phyloP scores from a whole-genome alignment of 2,888 invertebrate species.

The Drosophila falleni region DNA sequence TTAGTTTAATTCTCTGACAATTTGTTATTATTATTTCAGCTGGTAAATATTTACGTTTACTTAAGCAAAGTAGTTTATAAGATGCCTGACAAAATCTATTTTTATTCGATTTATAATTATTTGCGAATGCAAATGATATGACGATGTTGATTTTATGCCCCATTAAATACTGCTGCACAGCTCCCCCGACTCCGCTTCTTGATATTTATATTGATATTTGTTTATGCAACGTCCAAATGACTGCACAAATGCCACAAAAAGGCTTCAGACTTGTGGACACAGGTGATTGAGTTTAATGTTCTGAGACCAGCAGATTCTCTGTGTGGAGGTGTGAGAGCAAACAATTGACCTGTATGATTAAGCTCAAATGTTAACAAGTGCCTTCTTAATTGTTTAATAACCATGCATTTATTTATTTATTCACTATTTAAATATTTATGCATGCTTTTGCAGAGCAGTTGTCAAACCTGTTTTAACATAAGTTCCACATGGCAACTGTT shows the following conservation, averaged over 20 bases:
- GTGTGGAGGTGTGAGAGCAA: not conserved
- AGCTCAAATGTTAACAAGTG: not conserved
- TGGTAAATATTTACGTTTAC: constrained; percentile 20
- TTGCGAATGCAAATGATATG: constrained; percentile 33
- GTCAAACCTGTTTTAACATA: constrained; percentile 34
- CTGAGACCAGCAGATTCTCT: not conserved
- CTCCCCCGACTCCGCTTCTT: not conserved
- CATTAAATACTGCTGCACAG: constrained; percentile 41
- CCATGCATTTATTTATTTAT: not conserved
- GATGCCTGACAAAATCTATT: constrained; percentile 21
- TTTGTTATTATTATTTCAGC: constrained; percentile 17
- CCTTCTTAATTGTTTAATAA: constrained; percentile 17
- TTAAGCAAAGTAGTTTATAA: constrained; percentile 12
- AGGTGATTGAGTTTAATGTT: not conserved
- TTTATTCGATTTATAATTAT: constrained; percentile 27
- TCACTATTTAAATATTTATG: not conserved
- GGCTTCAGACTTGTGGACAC: not conserved
- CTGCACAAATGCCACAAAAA: constrained; percentile 6
- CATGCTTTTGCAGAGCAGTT: not conserved
- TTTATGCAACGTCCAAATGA: constrained; percentile 1
- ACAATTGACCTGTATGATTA: constrained; percentile 3
- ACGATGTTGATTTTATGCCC: constrained; percentile 42
- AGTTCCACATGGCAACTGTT: constrained; percentile 27
- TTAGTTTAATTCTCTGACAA: not conserved
- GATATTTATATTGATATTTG: not conserved